Base-by-base conservation (phyloP, 2,888 invertebrate genomes). In the Nomada fabriciana region DNA sequence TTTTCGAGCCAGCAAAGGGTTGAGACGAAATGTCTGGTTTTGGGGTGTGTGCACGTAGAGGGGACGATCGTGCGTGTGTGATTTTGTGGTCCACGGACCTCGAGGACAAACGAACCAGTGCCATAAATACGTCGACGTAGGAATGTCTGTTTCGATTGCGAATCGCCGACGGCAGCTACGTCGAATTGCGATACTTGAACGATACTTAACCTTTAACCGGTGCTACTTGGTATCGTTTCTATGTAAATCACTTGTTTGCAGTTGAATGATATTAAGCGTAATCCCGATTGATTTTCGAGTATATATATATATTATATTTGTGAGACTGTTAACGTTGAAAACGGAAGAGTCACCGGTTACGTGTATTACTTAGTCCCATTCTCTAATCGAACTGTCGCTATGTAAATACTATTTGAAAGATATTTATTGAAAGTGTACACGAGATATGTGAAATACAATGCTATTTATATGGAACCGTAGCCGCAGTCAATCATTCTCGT, bases 371-470 rank as follows among this genome's bases (percentile, higher is more conserved):
- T 73, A 76, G 69, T 71, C 78, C 74, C 25, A 72, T 57, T 81
- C 73, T 81, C 60, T 84, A 78, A 81, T 83, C 69, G 72, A 84
- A 43, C 77, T 78, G 79, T 80, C 87, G 89, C 89, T 91, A 92
- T 92, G 92, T 92, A 92, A 84, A 91, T 91, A 91, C 85, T 87
- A 86, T 78, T 88, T 80, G 61, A 87, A 91, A 91, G 89, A 91
- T 94, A 93, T 93, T 94, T 94, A 94, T 93, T 93, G 91, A 93
- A 65, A 92, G 89, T 93, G 93, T 93, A 93, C 71, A 92, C 90
- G 90, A 91, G 91, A 78, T 70, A 90, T 92, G 90, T 90, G 87
- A 91, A 92, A 91, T 92, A 93, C 90, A 93, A 89, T 89, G 84
- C 91, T 93, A 94, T 93, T 94, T 93, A 93, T 93, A 93, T 89